Evolutionary conservation across 2,113 vertebrate genomes (phyloP).

Genomic region (Saguinus midas): DNA sequence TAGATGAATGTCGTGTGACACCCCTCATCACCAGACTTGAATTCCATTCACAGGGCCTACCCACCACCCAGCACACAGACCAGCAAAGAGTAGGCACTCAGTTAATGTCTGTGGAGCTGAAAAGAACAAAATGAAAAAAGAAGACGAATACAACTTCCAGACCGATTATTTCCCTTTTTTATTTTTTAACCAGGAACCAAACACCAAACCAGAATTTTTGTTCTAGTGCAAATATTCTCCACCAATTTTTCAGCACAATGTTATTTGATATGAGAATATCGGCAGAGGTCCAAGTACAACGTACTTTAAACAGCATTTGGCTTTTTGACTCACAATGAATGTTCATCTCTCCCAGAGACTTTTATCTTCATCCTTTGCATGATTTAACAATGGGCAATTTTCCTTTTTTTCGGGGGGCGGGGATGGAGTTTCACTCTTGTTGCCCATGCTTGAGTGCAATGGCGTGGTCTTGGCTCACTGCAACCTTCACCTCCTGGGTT

Average conservation of each 20-base stretch:
- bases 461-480: too few relatives aligned
- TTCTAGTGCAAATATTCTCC: constrained; percentile 43
- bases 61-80: rapidly evolving
- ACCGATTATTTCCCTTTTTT: neutral
- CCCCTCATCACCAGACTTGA: neutral
- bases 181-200: constrained; percentile 37
- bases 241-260: constrained; percentile 36
- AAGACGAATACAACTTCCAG: neutral
- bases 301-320: constrained; percentile 39
- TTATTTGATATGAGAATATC: constrained; percentile 38
- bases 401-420: neutral
- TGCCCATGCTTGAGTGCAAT: too few relatives aligned
- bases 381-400: constrained; percentile 48
- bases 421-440: too few relatives aligned
- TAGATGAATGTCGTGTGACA: neutral
- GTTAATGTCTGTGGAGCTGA: neutral
- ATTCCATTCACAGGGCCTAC: neutral
- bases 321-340: constrained; percentile 29
- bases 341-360: constrained; percentile 30
- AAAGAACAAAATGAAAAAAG: neutral
- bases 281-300: constrained; percentile 37
- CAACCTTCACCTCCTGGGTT: too few relatives aligned
- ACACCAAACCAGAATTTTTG: neutral
- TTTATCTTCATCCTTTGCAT: constrained; percentile 24
- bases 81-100: neutral